Conservation (phyloP, 2,888 invertebrate species). For the Pollenia amentaria region DNA sequence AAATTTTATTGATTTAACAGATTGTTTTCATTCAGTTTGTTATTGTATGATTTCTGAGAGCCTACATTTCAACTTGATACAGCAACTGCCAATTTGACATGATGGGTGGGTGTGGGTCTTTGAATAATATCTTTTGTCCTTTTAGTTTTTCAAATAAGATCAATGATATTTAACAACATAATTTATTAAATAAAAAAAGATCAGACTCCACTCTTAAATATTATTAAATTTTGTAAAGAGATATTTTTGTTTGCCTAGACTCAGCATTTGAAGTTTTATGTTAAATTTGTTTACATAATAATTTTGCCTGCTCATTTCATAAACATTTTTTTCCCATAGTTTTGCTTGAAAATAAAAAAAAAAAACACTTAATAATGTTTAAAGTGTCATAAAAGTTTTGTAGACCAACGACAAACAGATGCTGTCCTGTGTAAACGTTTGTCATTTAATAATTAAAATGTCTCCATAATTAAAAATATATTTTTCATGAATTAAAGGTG, state of each 20-base stretch:
- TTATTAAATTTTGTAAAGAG: neutral
- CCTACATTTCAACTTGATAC: slow-evolving; percentile 45
- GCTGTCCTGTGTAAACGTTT: slow-evolving; percentile 44
- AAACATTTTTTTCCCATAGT: slow-evolving; percentile 12
- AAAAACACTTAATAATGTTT: neutral
- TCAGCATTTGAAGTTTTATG: neutral
- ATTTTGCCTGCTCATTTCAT: neutral
- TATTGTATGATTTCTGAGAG: slow-evolving; percentile 17
- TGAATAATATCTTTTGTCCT: neutral
- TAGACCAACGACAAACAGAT: slow-evolving; percentile 50
- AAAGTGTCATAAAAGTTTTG: slow-evolving; percentile 4
- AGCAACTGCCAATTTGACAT: slow-evolving; percentile 47
- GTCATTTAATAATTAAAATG: slow-evolving; percentile 42
- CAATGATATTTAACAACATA: slow-evolving; percentile 47
- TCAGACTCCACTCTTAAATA: neutral
- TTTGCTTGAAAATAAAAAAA: neutral
- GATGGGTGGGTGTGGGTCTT: slow-evolving; percentile 51
- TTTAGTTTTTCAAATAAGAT: neutral
- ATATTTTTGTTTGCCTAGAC: neutral
- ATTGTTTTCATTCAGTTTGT: slow-evolving; percentile 23
- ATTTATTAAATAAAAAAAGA: slow-evolving; percentile 45
- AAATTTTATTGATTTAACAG: slow-evolving; percentile 44
- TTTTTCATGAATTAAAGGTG: slow-evolving; percentile 47
- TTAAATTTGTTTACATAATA: neutral
- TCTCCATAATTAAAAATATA: slow-evolving; percentile 27